Evolutionary conservation across 1,140 invertebrate genomes (phyloP), one percentile per base, ranked within the genome.

Genomic region (Microplitis demolitor): DNA sequence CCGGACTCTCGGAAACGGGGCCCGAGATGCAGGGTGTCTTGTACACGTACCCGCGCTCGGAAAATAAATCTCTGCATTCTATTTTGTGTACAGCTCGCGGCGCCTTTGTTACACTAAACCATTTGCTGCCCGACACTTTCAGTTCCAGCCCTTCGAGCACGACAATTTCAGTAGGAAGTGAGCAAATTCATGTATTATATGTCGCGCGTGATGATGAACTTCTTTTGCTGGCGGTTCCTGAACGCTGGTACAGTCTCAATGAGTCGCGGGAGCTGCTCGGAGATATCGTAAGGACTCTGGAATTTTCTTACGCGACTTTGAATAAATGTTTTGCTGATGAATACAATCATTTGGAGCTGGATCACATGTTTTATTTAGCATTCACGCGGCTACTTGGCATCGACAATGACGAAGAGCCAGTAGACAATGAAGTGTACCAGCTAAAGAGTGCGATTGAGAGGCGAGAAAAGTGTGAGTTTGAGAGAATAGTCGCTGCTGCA

Each of bases 81-180:
- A 68, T 84, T 74, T 80, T 93, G n/a, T 90, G 88, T 68, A 86
- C 86, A 34, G 88, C 89, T 6, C 88, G 90, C 80, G 92, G 92
- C 45, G 89, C 91, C 51, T 93, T 91, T 83, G 87, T 92, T 33
- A 93, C 92, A 4, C 82, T 93, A 11, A 90, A 91, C 82, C 91
- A 92, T 80, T 88, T 93, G 78, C 82, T 92, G 34, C 88, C 90
- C 16, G 91, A 91, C 76, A 88, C 91, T 58, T 85, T 90, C 69
- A 89, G 88, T 14, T 87, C 87, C 76, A 84, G 87, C 77, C 91
- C 91, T 13, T 74, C 82, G 1, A 87, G 88, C 69, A 90, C 91
- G 31, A 89, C 89, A 58, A 81, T 92, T 51, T 76, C 87, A 53
- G 80, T 88, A 66, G 88, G 88, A 50, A 87, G 87, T 61, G 84